Evolutionary conservation across 2,888 invertebrate species (phyloP).

Genomic region (Epirrhoe tristata): DNA sequence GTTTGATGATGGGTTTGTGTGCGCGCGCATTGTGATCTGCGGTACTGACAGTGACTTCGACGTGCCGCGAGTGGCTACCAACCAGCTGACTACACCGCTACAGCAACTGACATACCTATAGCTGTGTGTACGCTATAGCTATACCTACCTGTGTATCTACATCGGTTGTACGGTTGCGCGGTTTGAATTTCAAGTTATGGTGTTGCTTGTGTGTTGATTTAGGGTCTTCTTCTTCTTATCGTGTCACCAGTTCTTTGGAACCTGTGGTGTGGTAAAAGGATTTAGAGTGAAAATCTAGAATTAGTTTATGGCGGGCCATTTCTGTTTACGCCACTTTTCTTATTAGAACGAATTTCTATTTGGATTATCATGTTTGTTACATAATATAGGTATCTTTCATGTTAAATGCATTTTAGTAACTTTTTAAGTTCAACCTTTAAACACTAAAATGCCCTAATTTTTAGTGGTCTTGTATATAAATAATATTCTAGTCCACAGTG

Average conservation of each 20-base stretch:
- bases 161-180: slow-evolving; percentile 22
- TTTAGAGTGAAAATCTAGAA: neutral
- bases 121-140: slow-evolving; percentile 25
- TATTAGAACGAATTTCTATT: neutral
- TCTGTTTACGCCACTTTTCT: neutral
- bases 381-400: no score
- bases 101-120: slow-evolving; percentile 21
- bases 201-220: slow-evolving; percentile 12
- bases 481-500: no score
- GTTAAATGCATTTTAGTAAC: no score
- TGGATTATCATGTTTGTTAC: neutral
- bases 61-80: slow-evolving; percentile 37
- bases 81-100: slow-evolving; percentile 39
- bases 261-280: no score
- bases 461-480: no score
- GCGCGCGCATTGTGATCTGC: slow-evolving; percentile 64
- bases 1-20: slow-evolving; percentile 54
- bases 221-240: no score
- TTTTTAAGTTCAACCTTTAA: no score
- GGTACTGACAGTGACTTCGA: slow-evolving; percentile 40
- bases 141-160: slow-evolving; percentile 25
- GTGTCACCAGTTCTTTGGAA: no score
- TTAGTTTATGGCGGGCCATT: neutral
- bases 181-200: slow-evolving; percentile 27
- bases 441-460: no score